Percentiles rank a stretch among this genome's conserved stretches.
Conservation (phyloP, 2,113 vertebrate genomes). For the Notothenia coriiceps region DNA sequence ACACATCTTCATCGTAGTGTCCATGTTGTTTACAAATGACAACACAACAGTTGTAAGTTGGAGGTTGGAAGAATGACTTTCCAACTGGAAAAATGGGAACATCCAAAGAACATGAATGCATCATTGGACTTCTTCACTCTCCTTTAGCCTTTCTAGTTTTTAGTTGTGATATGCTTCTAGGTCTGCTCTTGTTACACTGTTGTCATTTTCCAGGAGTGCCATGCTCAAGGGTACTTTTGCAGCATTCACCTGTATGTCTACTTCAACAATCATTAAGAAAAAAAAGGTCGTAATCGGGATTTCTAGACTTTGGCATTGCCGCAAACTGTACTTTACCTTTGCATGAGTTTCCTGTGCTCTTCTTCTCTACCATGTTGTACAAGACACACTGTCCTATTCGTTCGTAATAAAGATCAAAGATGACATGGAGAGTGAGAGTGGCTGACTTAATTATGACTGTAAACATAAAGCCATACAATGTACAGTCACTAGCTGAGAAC, state of each 20-base stretch:
- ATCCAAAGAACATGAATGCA: no score
- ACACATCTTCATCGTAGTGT: no score
- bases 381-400: not conserved
- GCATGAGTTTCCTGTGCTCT: not conserved
- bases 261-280: not conserved
- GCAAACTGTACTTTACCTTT: not conserved
- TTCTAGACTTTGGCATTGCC: not conserved
- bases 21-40: no score
- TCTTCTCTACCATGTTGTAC: not conserved
- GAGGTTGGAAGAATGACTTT: no score
- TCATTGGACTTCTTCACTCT: no score
- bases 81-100: no score
- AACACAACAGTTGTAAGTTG: no score
- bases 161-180: no score
- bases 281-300: not conserved
- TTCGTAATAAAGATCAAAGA: constrained; percentile 24
- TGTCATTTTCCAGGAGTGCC: not conserved
- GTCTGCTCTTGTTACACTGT: not conserved
- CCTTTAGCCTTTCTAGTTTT: no score
- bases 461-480: constrained; percentile 8
- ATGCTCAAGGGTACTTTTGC: constrained; percentile 1
- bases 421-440: not conserved
- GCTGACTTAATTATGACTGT: not conserved
- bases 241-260: not conserved
- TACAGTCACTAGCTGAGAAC: not conserved